Percentiles rank a stretch among this genome's conserved stretches.
These are phyloP conservation scores for Poicephalus gulielmi DNA, from an alignment of 2,113 vertebrate genomes.

Conservation along the genomic window DNA sequence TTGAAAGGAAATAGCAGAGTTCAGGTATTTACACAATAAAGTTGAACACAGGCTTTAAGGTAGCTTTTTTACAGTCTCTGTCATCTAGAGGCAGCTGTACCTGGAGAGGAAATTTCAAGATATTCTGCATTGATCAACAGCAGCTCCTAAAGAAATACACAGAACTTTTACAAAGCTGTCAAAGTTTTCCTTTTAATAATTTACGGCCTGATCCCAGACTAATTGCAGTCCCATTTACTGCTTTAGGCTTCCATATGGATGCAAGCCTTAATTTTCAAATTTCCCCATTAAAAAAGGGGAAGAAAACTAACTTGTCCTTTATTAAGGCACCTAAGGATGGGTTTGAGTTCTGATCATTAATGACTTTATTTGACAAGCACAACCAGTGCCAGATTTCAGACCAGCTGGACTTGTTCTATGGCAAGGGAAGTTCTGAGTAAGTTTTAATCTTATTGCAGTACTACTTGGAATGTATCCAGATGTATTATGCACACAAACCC, in stretches of 20 bases:
- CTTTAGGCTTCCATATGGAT: neutral
- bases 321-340: neutral
- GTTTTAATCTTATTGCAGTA: neutral
- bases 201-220: neutral
- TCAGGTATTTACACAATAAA: neutral
- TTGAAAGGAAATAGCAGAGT: neutral
- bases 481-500: neutral
- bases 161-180: neutral
- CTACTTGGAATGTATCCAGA: neutral
- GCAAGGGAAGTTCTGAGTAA: neutral
- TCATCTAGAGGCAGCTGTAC: neutral
- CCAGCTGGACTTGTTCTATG: neutral
- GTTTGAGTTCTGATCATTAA: neutral
- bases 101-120: neutral
- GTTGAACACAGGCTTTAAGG: neutral
- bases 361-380: neutral
- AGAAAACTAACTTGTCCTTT: neutral
- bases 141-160: neutral
- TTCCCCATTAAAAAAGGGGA: neutral
- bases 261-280: neutral
- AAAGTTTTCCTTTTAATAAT: neutral
- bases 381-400: rapidly evolving
- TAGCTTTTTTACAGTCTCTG: neutral
- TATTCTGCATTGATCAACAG: neutral
- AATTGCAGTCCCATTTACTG: neutral